Conservation (phyloP, 2,797 vertebrate species). For the Rhabdomys pumilio region DNA sequence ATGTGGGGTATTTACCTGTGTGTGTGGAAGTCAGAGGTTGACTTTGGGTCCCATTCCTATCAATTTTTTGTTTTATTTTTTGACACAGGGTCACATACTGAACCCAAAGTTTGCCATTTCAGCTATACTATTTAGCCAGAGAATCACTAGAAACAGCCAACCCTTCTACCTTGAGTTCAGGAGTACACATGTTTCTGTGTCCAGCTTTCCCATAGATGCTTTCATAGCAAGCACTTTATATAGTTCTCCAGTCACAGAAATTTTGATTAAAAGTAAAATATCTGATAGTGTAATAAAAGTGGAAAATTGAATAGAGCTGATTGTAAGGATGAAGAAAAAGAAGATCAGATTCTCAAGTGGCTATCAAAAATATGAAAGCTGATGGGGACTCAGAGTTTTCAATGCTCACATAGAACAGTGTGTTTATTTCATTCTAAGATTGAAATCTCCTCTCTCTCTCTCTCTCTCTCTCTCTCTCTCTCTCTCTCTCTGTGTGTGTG, state of each 20-base stretch:
- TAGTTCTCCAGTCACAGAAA: neutral
- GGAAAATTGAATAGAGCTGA: neutral
- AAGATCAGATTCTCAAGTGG: neutral
- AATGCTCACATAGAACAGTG: neutral
- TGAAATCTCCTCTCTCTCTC: neutral
- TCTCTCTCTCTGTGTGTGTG: neutral
- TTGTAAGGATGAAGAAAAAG: neutral
- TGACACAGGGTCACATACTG: neutral
- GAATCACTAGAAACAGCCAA: neutral
- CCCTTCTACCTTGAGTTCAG: neutral
- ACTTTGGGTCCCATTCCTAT: neutral
- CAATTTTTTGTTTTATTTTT: neutral
- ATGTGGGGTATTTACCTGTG: too few relatives aligned
- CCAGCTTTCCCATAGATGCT: neutral
- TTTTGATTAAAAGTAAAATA: conserved; percentile 54
- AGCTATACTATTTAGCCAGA: neutral
- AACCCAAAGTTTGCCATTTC: neutral
- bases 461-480: neutral
- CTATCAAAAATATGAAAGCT: neutral
- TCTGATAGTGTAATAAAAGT: neutral
- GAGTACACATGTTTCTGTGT: neutral
- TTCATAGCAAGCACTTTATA: neutral
- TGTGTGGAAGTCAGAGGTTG: too few relatives aligned
- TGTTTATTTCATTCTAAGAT: neutral
- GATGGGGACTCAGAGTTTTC: neutral